Evolutionary conservation across 1,140 invertebrate genomes (phyloP).

Genomic region (Elymnias hypermnestra): DNA sequence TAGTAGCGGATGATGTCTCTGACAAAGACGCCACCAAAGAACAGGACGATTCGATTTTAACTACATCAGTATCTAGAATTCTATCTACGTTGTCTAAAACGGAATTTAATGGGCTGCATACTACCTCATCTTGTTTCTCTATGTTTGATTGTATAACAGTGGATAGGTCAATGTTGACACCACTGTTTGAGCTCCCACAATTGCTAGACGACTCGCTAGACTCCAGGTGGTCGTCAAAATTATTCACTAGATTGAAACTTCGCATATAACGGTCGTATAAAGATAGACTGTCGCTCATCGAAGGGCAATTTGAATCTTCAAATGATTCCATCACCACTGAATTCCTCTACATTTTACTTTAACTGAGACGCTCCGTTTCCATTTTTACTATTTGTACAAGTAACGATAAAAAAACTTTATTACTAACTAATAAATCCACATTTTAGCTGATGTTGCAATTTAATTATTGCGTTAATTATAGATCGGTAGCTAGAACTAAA

Average conservation of each 20-base stretch:
- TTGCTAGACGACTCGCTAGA: constrained; percentile 28
- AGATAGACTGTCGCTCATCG: constrained; percentile 64
- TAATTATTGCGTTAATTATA: too few species aligned
- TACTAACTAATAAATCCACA: too few species aligned
- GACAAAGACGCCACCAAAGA: constrained; percentile 36
- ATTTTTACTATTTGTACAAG: too few species aligned
- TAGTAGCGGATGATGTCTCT: constrained; percentile 43
- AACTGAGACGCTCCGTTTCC: too few species aligned
- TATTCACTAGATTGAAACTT: constrained; percentile 64
- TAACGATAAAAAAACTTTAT: too few species aligned
- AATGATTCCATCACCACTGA: constrained; percentile 58
- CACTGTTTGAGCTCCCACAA: constrained; percentile 43
- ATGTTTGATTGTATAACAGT: constrained; percentile 36
- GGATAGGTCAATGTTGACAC: constrained; percentile 55
- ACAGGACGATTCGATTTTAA: constrained; percentile 39
- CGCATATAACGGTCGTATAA: constrained; percentile 64
- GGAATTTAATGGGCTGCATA: constrained; percentile 31
- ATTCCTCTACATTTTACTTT: constrained; percentile 30
- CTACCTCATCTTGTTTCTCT: constrained; percentile 37
- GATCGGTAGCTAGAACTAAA: too few species aligned
- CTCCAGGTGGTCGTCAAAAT: constrained; percentile 34
- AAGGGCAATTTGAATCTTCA: constrained; percentile 62
- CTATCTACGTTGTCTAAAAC: constrained; percentile 35
- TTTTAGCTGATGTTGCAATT: too few species aligned
- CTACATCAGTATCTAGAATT: constrained; percentile 33